phyloP scores from a whole-genome alignment of 2,888 invertebrate genomes.

The Pristionchus mayeri region DNA sequence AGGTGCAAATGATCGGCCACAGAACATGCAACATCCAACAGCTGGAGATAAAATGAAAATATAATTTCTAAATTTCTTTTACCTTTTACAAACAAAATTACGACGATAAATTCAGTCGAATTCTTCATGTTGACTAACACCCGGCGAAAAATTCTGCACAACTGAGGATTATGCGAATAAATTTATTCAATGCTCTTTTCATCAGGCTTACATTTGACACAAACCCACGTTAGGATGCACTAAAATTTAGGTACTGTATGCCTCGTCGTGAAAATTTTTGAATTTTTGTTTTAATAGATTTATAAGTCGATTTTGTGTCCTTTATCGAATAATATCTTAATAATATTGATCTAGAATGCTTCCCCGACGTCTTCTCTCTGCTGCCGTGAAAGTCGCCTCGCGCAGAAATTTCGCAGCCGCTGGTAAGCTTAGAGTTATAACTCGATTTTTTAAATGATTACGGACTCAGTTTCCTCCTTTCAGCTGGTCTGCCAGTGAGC shows the following conservation, averaged over 20 bases:
- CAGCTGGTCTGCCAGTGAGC: constrained; percentile 59
- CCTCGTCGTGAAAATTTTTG: neutral
- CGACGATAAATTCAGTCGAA: neutral
- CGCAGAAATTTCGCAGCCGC: constrained; percentile 46
- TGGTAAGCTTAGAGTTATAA: neutral
- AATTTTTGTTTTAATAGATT: neutral
- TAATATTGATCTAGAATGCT: constrained; percentile 5
- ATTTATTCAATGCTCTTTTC: constrained; percentile 3
- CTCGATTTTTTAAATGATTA: neutral
- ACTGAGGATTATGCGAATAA: constrained; percentile 6
- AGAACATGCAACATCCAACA: neutral
- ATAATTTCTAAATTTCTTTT: neutral
- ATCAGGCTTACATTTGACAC: neutral
- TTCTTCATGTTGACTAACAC: neutral
- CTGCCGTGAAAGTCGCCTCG: constrained; percentile 16
- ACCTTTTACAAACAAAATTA: neutral
- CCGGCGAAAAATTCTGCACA: neutral
- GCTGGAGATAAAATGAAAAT: neutral
- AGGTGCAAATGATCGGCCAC: neutral
- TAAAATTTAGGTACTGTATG: neutral
- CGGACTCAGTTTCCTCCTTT: neutral
- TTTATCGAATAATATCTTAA: neutral
- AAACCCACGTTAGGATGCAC: neutral
- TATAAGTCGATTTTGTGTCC: neutral
- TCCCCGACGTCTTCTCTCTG: constrained; percentile 37